phyloP scores from a whole-genome alignment of 2,113 vertebrate genomes.

The Sula dactylatra region DNA sequence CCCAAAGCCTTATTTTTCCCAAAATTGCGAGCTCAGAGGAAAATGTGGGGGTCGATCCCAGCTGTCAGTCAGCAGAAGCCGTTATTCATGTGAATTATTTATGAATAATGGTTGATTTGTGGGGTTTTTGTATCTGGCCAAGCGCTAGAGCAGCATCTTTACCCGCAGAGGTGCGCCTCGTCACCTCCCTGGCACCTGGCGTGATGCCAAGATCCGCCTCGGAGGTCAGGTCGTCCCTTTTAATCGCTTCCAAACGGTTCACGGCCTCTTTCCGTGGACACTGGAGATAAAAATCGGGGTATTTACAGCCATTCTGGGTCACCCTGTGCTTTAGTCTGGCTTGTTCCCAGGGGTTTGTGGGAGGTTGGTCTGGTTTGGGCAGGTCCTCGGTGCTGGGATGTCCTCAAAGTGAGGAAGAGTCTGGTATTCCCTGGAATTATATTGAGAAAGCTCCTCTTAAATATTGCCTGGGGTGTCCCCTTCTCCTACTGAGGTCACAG shows the following conservation, averaged over 20 bases:
- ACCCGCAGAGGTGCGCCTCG: fast-evolving
- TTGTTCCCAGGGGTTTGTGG: fast-evolving
- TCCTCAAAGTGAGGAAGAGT: neutral
- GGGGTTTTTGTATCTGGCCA: neutral
- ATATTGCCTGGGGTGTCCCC: neutral
- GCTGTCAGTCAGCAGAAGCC: neutral
- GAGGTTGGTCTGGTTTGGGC: neutral
- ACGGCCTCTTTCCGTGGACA: fast-evolving
- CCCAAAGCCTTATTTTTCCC: neutral
- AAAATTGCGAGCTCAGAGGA: fast-evolving
- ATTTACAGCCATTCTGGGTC: neutral
- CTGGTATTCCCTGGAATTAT: fast-evolving
- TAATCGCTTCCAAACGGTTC: fast-evolving
- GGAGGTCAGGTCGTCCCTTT: neutral
- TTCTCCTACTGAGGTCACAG: neutral
- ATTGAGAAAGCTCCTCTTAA: neutral
- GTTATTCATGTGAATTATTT: too few species aligned
- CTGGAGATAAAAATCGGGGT: neutral
- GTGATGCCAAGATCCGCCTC: fast-evolving
- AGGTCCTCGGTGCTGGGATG: fast-evolving
- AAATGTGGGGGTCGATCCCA: fast-evolving
- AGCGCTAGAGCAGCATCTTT: neutral
- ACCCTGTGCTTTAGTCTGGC: neutral
- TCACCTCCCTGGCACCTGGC: fast-evolving
- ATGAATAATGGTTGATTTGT: fast-evolving